Evolutionary conservation across 2,797 vertebrate species (phyloP).

Genomic region (Gorsachius magnificus): DNA sequence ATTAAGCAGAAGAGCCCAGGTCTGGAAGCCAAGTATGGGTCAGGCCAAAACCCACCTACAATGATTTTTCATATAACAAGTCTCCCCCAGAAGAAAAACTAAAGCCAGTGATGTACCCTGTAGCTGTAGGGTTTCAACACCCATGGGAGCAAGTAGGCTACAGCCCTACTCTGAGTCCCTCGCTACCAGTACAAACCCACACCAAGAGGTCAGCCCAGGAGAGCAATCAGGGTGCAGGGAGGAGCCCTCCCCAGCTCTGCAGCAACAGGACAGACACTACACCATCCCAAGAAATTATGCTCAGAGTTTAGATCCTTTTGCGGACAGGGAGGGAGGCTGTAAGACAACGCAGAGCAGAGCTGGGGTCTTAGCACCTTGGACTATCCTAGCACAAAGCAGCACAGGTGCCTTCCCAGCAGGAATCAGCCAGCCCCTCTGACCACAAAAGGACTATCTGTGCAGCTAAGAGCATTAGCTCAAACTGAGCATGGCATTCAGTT

Average conservation of each 20-base stretch:
- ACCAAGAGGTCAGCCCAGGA: neutral
- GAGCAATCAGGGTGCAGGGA: neutral
- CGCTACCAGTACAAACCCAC: neutral
- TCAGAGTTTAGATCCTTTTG: neutral
- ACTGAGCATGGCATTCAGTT: neutral
- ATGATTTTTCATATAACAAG: neutral
- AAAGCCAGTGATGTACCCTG: neutral
- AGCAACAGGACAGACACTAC: neutral
- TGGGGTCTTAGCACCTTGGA: fast-evolving
- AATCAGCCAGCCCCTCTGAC: neutral
- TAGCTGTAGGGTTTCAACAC: neutral
- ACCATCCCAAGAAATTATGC: neutral
- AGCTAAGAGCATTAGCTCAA: neutral
- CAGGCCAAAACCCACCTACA: neutral
- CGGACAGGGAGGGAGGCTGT: neutral
- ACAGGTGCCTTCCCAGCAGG: neutral
- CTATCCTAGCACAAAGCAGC: neutral
- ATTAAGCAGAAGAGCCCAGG: neutral
- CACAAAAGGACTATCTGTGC: neutral
- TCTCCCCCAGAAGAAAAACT: neutral
- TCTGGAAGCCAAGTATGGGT: neutral
- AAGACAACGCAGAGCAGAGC: neutral
- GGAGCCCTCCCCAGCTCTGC: neutral
- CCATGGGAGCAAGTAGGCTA: neutral
- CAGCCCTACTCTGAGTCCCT: neutral